phyloP scores from a whole-genome alignment of 2,797 vertebrate species.

The Molossus alvarezi region DNA sequence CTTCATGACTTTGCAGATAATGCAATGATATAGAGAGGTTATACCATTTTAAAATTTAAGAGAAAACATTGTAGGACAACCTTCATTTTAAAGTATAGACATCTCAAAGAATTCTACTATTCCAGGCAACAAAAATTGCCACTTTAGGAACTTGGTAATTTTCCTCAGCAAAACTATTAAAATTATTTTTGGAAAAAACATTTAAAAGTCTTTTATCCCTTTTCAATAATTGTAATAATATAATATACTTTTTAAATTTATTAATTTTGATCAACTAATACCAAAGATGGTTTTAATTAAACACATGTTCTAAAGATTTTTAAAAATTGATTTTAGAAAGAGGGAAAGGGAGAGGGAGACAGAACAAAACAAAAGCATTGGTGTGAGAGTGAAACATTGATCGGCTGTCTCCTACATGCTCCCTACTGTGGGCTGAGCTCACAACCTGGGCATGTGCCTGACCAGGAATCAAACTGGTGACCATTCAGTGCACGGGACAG shows the following conservation, averaged over 20 bases:
- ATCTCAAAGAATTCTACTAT: conserved; percentile 11
- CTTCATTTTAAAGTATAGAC: conserved; percentile 17
- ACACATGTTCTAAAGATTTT: neutral
- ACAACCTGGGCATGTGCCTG: neutral
- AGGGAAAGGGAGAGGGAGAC: neutral
- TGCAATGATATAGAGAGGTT: conserved; percentile 72
- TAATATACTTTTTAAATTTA: neutral
- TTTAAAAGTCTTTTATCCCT: neutral
- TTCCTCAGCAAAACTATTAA: neutral
- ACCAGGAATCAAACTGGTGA: neutral
- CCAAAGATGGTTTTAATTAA: neutral
- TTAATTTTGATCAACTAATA: conserved; percentile 40
- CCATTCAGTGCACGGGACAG: neutral
- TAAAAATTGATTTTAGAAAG: neutral
- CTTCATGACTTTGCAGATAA: conserved; percentile 68
- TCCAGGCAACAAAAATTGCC: neutral
- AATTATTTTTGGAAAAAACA: conserved; percentile 37
- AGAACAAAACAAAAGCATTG: neutral
- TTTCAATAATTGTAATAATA: conserved; percentile 50
- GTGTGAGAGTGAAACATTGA: neutral
- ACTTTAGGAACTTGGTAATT: neutral
- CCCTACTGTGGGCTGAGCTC: neutral
- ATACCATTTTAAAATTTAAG: conserved; percentile 67
- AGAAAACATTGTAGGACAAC: neutral
- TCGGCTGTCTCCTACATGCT: neutral